phyloP scores from a whole-genome alignment of 2,888 invertebrate species.

The Epinotia ramella region DNA sequence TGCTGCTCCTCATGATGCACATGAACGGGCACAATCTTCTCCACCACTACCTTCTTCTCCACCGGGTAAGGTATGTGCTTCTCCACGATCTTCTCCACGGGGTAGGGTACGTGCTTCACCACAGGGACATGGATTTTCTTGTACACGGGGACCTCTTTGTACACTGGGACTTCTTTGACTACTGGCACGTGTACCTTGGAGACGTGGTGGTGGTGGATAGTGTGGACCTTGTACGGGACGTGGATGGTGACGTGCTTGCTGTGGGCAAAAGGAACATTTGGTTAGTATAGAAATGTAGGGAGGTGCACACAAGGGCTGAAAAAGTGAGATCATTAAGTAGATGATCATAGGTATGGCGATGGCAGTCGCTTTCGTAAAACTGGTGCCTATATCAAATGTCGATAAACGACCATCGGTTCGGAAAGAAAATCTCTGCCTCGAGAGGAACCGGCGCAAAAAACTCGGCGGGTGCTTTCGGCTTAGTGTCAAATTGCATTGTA shows the following conservation, averaged over 20 bases:
- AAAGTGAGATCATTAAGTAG: too few species aligned
- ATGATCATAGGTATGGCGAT: too few species aligned
- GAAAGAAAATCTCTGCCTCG: too few species aligned
- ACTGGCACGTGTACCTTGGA: slow-evolving; percentile 79
- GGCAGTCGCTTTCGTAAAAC: too few species aligned
- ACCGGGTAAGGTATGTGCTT: slow-evolving; percentile 74
- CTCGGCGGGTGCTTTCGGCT: too few species aligned
- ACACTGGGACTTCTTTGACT: slow-evolving; percentile 75
- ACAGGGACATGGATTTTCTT: slow-evolving; percentile 76
- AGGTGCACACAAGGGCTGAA: not conserved
- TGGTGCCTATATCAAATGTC: too few species aligned
- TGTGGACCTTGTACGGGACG: slow-evolving; percentile 81
- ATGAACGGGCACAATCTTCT: slow-evolving; percentile 76
- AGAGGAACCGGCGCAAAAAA: too few species aligned
- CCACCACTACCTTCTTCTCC: slow-evolving; percentile 73
- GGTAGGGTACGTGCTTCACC: slow-evolving; percentile 72
- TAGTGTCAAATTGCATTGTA: too few species aligned
- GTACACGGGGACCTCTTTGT: slow-evolving; percentile 77
- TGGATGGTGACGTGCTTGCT: slow-evolving; percentile 81
- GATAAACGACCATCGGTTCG: too few species aligned
- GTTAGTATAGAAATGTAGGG: not conserved
- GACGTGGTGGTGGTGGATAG: slow-evolving; percentile 80
- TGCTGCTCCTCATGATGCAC: slow-evolving; percentile 61
- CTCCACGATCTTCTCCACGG: slow-evolving; percentile 62
- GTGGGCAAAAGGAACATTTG: slow-evolving; percentile 49